phyloP scores from a whole-genome alignment of 2,113 vertebrate species.

The Arizona elegans region DNA sequence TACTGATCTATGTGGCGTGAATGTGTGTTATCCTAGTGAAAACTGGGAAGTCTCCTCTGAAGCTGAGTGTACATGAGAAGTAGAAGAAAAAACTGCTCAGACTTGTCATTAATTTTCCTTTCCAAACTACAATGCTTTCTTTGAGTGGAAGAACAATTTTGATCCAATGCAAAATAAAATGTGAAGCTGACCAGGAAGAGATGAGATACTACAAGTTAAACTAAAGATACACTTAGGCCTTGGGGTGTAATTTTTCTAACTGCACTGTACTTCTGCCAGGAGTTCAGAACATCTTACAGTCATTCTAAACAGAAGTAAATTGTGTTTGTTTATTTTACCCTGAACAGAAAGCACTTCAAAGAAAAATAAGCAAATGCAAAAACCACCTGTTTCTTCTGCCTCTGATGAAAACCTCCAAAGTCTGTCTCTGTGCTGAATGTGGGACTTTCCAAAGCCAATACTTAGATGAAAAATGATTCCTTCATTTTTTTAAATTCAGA shows the following conservation, averaged over 20 bases:
- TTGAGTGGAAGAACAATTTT: background rate
- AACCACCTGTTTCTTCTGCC: background rate
- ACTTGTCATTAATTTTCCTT: background rate
- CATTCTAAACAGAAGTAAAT: background rate
- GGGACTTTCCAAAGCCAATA: background rate
- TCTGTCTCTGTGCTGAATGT: background rate
- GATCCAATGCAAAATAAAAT: background rate
- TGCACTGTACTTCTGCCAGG: background rate
- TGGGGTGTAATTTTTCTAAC: background rate
- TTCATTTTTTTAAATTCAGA: background rate
- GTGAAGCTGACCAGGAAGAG: background rate
- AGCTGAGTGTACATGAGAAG: background rate
- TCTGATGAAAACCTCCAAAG: background rate
- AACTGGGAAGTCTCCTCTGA: background rate
- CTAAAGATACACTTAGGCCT: background rate
- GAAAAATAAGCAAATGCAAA: background rate
- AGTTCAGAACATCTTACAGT: background rate
- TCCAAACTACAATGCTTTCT: background rate
- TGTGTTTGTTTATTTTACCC: slow-evolving; percentile 11
- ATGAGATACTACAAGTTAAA: background rate
- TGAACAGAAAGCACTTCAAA: background rate
- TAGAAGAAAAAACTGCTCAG: background rate
- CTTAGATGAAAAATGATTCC: background rate
- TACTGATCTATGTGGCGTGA: background rate
- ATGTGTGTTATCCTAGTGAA: background rate